phyloP scores from a whole-genome alignment of 2,113 vertebrate species.

The Nyctereutes procyonoides region DNA sequence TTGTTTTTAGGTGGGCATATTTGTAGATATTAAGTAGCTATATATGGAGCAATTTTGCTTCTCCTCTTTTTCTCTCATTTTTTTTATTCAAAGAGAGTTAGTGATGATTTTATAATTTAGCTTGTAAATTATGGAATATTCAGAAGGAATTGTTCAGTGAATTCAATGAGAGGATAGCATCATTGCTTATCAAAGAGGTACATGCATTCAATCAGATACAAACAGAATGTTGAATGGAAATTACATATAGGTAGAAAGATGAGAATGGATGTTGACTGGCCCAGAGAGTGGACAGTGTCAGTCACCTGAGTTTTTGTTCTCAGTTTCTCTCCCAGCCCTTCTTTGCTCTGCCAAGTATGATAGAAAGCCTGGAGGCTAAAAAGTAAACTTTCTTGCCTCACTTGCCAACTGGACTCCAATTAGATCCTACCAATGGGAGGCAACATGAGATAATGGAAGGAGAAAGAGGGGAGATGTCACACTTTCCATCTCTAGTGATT shows the following conservation, averaged over 20 bases:
- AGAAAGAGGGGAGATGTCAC: background rate
- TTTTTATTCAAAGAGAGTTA: background rate
- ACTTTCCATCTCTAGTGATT: background rate
- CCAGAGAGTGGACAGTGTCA: background rate
- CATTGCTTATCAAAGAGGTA: background rate
- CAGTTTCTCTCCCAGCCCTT: background rate
- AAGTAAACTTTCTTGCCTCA: background rate
- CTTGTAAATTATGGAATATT: background rate
- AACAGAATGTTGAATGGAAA: conserved; percentile 10
- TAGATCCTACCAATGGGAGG: background rate
- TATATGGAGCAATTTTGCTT: background rate
- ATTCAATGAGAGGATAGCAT: background rate
- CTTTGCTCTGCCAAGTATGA: background rate
- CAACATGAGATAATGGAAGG: background rate
- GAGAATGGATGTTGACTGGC: background rate
- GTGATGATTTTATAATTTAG: background rate
- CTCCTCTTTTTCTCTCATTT: background rate
- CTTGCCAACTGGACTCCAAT: background rate
- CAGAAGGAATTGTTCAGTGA: background rate
- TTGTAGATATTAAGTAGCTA: background rate
- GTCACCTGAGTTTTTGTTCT: background rate
- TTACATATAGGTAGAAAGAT: background rate
- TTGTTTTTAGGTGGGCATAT: background rate
- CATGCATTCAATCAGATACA: background rate
- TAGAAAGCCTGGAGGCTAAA: background rate